Evolutionary conservation across 2,888 invertebrate genomes (phyloP).

Genomic region (Rosalia funebris): DNA sequence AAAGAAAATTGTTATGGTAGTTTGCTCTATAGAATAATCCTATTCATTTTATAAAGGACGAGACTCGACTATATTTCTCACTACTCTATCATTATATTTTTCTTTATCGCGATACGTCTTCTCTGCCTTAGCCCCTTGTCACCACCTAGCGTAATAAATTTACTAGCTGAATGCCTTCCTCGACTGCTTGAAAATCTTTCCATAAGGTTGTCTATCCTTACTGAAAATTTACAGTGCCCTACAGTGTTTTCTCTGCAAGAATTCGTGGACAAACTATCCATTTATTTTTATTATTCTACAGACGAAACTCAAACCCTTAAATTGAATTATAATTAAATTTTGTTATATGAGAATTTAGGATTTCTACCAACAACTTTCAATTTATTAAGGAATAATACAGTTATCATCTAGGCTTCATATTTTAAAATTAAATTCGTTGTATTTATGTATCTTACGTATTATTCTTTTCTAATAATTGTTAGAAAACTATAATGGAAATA

Average conservation of each 20-base stretch:
- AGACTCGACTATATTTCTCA: conserved; percentile 48
- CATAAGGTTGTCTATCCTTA: conserved; percentile 24
- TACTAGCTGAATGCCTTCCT: conserved; percentile 59
- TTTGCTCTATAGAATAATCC: conserved; percentile 42
- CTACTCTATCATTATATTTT: conserved; percentile 59
- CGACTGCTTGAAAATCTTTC: conserved; percentile 38
- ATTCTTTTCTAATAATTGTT: too few relatives aligned
- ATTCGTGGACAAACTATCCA: too few relatives aligned
- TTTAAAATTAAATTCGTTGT: too few relatives aligned
- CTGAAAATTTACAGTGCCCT: conserved; percentile 35
- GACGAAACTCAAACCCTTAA: too few relatives aligned
- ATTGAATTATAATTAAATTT: too few relatives aligned
- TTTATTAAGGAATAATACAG: too few relatives aligned
- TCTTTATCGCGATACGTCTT: conserved; percentile 63
- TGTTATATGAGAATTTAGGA: too few relatives aligned
- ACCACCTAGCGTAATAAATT: conserved; percentile 64
- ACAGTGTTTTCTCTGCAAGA: conserved; percentile 25
- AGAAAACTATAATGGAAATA: too few relatives aligned
- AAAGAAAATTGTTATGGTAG: conserved; percentile 9
- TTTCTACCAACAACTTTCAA: too few relatives aligned
- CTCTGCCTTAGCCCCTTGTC: conserved; percentile 61
- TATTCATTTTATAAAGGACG: conserved; percentile 46
- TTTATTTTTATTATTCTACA: too few relatives aligned
- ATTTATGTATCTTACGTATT: too few relatives aligned
- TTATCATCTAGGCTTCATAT: too few relatives aligned